These are phyloP conservation scores for Ahaetulla prasina DNA, from an alignment of 2,113 vertebrate genomes.

Conservation along the genomic window DNA sequence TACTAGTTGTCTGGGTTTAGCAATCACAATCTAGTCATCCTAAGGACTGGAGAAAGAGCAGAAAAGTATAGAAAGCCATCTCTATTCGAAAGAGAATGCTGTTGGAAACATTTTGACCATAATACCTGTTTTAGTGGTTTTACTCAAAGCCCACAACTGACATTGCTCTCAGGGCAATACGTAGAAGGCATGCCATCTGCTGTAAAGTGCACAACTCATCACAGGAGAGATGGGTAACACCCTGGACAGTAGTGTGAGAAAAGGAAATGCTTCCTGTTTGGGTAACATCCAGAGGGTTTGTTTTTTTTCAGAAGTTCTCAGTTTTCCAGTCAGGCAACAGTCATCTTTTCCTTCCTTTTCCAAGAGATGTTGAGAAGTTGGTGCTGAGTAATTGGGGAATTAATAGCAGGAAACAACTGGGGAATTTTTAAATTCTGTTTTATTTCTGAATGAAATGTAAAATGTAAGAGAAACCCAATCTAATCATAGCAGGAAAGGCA, in stretches of 20 bases:
- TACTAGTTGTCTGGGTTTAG: neutral
- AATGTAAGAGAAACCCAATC: neutral
- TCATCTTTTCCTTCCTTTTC: neutral
- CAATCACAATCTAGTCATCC: neutral
- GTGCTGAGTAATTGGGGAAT: neutral
- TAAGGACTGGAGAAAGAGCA: neutral
- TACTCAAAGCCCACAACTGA: neutral
- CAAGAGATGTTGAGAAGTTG: neutral
- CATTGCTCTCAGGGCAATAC: neutral
- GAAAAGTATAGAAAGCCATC: neutral
- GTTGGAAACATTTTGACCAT: neutral
- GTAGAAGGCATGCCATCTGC: neutral
- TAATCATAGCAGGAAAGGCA: neutral
- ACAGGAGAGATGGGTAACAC: neutral
- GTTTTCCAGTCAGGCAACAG: neutral
- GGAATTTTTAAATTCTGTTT: neutral
- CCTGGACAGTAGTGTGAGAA: neutral
- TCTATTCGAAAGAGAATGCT: neutral
- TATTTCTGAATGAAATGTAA: neutral
- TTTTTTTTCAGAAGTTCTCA: neutral
- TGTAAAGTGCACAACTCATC: neutral
- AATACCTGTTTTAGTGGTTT: neutral
- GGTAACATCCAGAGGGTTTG: neutral
- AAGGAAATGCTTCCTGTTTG: slow-evolving; percentile 17
- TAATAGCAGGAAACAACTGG: slow-evolving; percentile 21